Percentiles rank a stretch among this genome's conserved stretches.
Evolutionary conservation across 2,888 invertebrate genomes (phyloP).

Genomic region (Anaspis maculata): DNA sequence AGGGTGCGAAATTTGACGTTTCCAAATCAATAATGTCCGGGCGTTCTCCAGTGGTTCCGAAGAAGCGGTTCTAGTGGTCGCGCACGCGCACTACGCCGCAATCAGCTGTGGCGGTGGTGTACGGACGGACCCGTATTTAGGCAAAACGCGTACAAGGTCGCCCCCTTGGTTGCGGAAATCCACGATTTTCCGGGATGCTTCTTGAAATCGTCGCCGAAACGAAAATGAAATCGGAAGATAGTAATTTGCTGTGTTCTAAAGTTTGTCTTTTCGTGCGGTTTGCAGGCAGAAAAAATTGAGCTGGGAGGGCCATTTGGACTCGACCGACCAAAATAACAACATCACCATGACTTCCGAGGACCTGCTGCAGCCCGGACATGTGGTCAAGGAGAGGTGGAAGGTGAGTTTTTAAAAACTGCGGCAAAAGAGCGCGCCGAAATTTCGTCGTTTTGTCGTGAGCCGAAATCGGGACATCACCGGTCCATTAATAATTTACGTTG

Average conservation of each 20-base stretch:
- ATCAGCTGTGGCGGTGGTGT: too few relatives aligned
- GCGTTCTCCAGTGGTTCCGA: conserved; percentile 32
- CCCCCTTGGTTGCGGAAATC: conserved; percentile 17
- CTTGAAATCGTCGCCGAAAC: too few relatives aligned
- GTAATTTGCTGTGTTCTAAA: too few relatives aligned
- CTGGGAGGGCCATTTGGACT: conserved; percentile 41
- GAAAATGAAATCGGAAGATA: too few relatives aligned
- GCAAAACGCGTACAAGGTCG: conserved; percentile 24
- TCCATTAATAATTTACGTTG: too few relatives aligned
- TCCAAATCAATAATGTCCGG: conserved; percentile 39
- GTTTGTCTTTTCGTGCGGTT: too few relatives aligned
- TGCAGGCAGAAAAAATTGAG: conserved; percentile 40
- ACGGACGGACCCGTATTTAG: conserved; percentile 25
- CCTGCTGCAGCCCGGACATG: conserved; percentile 90
- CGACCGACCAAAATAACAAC: conserved; percentile 57
- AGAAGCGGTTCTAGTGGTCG: conserved; percentile 25
- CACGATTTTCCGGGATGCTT: too few relatives aligned
- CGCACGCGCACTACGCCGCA: conserved; percentile 28
- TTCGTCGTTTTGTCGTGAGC: too few relatives aligned
- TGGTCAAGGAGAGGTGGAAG: conserved; percentile 99
- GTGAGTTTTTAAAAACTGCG: conserved; percentile 49
- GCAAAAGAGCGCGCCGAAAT: background rate
- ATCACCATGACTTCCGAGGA: conserved; percentile 89
- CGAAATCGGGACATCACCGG: too few relatives aligned
- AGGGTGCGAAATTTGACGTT: too few relatives aligned